phyloP scores from a whole-genome alignment of 2,113 vertebrate species.

The Calonectris borealis region DNA sequence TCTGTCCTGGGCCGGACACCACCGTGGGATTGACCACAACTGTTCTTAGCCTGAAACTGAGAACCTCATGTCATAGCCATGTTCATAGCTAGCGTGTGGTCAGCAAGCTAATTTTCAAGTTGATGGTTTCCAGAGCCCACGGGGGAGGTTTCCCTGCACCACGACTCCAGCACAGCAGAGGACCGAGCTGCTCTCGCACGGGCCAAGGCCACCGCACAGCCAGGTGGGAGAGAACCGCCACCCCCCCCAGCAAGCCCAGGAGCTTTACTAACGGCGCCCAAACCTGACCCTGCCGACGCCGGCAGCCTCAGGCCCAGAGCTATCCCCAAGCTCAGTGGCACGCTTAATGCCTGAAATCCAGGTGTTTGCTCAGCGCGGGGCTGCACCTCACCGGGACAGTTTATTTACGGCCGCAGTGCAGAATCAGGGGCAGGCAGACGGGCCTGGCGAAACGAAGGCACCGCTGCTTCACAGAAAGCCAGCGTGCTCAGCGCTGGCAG shows the following conservation, averaged over 20 bases:
- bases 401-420: accelerated
- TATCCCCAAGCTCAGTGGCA: neutral
- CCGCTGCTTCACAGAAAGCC: neutral
- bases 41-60: neutral
- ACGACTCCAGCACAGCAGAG: neutral
- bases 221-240: neutral
- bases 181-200: accelerated
- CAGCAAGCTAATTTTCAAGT: accelerated
- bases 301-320: accelerated
- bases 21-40: accelerated
- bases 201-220: neutral
- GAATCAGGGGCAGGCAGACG: accelerated
- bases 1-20: neutral
- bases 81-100: neutral
- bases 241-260: accelerated
- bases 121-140: neutral
- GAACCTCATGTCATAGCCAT: accelerated
- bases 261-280: accelerated
- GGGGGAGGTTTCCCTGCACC: accelerated
- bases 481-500: accelerated
- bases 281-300: neutral
- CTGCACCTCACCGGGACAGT: neutral
- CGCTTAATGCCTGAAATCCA: accelerated
- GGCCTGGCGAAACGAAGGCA: neutral
- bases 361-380: accelerated